These are phyloP conservation scores for Pachyrhynchus sulphureomaculatus DNA, from an alignment of 1,140 invertebrate species.

Conservation along the genomic window DNA sequence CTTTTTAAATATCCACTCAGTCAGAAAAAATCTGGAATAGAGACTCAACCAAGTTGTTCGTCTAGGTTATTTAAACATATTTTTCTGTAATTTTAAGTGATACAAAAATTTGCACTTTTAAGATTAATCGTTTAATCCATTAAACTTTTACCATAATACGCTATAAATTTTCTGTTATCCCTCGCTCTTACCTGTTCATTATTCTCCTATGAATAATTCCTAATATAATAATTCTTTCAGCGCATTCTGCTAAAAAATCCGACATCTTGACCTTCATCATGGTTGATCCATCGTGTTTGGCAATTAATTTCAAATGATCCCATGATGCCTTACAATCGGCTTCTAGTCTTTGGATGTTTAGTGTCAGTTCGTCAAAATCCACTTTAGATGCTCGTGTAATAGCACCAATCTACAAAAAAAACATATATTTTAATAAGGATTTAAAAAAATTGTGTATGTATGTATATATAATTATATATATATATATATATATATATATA, in stretches of 20 bases:
- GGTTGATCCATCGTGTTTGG: constrained; percentile 91
- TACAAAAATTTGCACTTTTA: too few species aligned
- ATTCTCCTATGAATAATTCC: constrained; percentile 88
- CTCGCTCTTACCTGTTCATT: constrained; percentile 78
- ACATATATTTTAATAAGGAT: neutral
- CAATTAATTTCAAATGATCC: constrained; percentile 94
- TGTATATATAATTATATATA: too few species aligned
- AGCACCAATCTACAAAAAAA: constrained; percentile 71
- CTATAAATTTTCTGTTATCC: too few species aligned
- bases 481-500: too few species aligned
- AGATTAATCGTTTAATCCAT: too few species aligned
- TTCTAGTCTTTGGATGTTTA: constrained; percentile 87
- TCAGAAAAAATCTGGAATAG: too few species aligned
- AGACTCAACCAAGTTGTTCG: too few species aligned
- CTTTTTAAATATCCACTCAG: too few species aligned
- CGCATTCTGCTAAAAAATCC: constrained; percentile 94
- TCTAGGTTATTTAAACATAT: too few species aligned
- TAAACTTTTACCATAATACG: too few species aligned
- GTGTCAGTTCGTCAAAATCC: constrained; percentile 85
- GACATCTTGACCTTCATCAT: constrained; percentile 91
- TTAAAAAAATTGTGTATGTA: neutral
- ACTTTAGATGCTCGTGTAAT: constrained; percentile 91
- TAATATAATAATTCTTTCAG: constrained; percentile 94
- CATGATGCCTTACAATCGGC: constrained; percentile 95
- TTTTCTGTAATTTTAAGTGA: too few species aligned